Evolutionary conservation across 2,113 vertebrate species (phyloP), one percentile per base, ranked within the genome.

Genomic region (Zeus faber): DNA sequence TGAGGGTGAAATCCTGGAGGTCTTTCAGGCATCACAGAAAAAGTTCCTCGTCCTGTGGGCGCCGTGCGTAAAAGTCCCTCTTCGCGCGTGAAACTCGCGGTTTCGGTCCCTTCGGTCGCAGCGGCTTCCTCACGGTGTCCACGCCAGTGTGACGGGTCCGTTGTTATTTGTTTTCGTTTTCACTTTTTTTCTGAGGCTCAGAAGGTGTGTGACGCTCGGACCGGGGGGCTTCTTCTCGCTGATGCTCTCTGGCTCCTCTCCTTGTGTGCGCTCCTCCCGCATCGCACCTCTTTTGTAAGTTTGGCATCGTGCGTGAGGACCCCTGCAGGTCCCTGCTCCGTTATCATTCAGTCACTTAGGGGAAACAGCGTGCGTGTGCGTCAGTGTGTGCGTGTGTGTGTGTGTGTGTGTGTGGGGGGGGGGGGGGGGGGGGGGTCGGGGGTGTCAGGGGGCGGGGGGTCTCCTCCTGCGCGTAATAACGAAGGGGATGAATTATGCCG

Each of bases 301-400:
- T 65, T 86, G 83, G 80, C 85, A 45, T 76, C 74, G 86, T 25
- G 20, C 79, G 18, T 5, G 14, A 59, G 86, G 84, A 91, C 91
- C 91, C 92, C 91, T 76, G 85, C 87, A 82, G 91, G 77, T 92
- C 84, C 77, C 82, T 68, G 77, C 85, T 91, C 83, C 80, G 84
- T 86, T 91, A 89, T 95, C 93, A 92, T 89, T n/a, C 91, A 93
- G 88, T 93, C 79, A 81, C 70, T 62, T 91, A 89, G 84, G 80
- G 89, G 78, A 87, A 86, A 90, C 58, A 56, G 84, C n/a, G n/a
- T n/a, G 33, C 4, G 33, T 37, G 33, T 37, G 33, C 2, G 13
- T 37, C 11, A 1, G 33, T 37, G 33, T 9, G 33, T 37, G 33
- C 13, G 33, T 37, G 43, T 11, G n/a, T 2, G 7, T 46, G 37